Base-by-base conservation (phyloP, 2,797 vertebrate species). In the Lates japonicus region DNA sequence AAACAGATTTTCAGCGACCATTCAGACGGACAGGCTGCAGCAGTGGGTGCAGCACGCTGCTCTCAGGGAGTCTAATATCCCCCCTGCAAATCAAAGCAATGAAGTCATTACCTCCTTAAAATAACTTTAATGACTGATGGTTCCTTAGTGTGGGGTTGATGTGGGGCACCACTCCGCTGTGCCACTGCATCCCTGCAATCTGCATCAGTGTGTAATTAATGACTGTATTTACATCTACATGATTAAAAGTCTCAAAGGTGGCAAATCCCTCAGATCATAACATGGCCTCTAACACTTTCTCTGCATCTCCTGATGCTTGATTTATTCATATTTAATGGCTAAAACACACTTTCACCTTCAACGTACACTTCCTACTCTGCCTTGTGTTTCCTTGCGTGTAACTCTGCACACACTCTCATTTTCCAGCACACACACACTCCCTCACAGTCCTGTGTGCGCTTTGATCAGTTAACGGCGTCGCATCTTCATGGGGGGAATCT, bases 41-140 rank as follows among this genome's bases (percentile, higher is more conserved):
- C 17, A 48, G 25, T 29, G 25, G 52, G 17, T 25, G 46, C 9
- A 4, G 46, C 66, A 11, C 42, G 11, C 46, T n/a, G 22, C n/a
- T 1, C 54, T 22, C 49, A 52, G 9, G 63, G 48, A 54, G 66
- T 44, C 51, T 74, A 63, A 83, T 17, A 39, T 29, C 73, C 49
- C 49, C 51, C 41, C 41, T 63, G 66, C 44, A 87, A 82, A 69
- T 88, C 37, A 82, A 74, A 81, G 79, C 78, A 64, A 79, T 79
- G 31, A 74, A 88, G 77, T 68, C 70, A 84, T 76, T 67, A 82
- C 70, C 59, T 76, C 62, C 71, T 65, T 73, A 75, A 88, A 85
- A 76, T 74, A 88, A 65, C 81, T 84, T 76, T 42, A 78, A 63
- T 80, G 83, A 87, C 65, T 73, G 88, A 79, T 81, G 74, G 66